Percentiles rank a stretch among this genome's conserved stretches.
Evolutionary conservation across 2,888 invertebrate species (phyloP).

Genomic region (Sacculina carcini): DNA sequence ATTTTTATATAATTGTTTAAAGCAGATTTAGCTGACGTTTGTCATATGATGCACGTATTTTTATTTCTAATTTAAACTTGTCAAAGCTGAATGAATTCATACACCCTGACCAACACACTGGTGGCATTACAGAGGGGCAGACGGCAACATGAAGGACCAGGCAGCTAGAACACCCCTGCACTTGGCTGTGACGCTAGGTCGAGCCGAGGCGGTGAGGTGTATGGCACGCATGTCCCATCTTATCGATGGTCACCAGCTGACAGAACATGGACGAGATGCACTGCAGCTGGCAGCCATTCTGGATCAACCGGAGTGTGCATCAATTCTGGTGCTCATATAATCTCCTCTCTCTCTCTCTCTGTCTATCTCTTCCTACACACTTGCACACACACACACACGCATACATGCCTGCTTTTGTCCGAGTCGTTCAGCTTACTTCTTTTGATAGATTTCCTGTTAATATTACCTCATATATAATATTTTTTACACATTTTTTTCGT

Average conservation of each 20-base stretch:
- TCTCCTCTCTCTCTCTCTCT: too few relatives aligned
- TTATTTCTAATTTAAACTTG: too few relatives aligned
- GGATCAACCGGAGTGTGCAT: conserved; percentile 54
- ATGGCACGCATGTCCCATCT: conserved; percentile 38
- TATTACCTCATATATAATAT: too few relatives aligned
- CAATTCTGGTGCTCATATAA: conserved; percentile 38
- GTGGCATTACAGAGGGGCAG: conserved; percentile 30
- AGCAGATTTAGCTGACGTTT: too few relatives aligned
- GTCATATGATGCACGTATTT: too few relatives aligned
- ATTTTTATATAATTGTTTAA: too few relatives aligned
- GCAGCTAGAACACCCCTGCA: conserved; percentile 54
- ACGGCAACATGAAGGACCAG: conserved; percentile 40
- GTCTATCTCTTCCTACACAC: too few relatives aligned
- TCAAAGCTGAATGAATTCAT: too few relatives aligned
- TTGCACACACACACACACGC: not conserved
- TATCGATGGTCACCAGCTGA: conserved; percentile 46
- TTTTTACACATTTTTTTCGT: too few relatives aligned
- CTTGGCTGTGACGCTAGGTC: conserved; percentile 47
- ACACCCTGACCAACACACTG: too few relatives aligned
- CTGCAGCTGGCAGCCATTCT: conserved; percentile 59
- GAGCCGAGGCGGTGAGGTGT: conserved; percentile 36
- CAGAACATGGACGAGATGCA: conserved; percentile 51
- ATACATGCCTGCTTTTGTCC: not conserved
- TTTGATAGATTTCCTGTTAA: too few relatives aligned
- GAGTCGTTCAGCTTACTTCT: not conserved